Evolutionary conservation across 2,797 vertebrate species (phyloP), one percentile per base, ranked within the genome.

Genomic region (Phylloscopus collybita): DNA sequence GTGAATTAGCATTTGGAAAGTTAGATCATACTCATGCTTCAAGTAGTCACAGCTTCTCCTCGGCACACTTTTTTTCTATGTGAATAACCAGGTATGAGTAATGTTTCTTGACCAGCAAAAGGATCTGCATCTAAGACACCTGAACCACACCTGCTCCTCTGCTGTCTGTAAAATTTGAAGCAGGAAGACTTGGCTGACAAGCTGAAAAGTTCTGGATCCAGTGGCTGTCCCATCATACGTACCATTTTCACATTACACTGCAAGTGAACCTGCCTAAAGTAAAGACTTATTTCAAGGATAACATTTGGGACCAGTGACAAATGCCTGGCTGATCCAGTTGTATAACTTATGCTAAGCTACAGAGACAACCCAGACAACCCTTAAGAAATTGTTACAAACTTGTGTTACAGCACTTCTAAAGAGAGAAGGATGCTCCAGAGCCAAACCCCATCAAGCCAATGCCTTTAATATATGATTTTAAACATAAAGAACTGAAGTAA

Each of bases 401-500:
- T 94, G 91, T 93, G 92, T 74, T 93, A 95, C 44, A 91, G 76
- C 86, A 86, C 86, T 92, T 95, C 93, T 86, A 84, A 95, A 79
- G 93, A 94, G 54, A 62, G 66, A 94, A 96, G 54, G 78, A 90
- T 95, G 73, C 70, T 94, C 40, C 54, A 81, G 86, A 97, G 95
- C 95, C 95, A 95, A 95, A 79, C 83, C 26, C 30, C 69, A 94
- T 95, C 95, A 93, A 95, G 36, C 21, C 40, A 1, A 84, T 70
- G 86, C 80, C 90, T 94, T 95, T 95, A 95, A 91, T 94, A 90
- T 79, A 93, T 22, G 73, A 90, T 95, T 95, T 95, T 84, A 92
- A 84, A 94, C 95, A 93, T 91, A 96, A 96, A 95, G 59, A 66
- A 92, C 92, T 88, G 76, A 96, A 95, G 96, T 86, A 84, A 94